Percentiles rank a stretch among this genome's conserved stretches.
Conservation (phyloP, 2,113 vertebrate genomes). For the Isurus oxyrinchus region DNA sequence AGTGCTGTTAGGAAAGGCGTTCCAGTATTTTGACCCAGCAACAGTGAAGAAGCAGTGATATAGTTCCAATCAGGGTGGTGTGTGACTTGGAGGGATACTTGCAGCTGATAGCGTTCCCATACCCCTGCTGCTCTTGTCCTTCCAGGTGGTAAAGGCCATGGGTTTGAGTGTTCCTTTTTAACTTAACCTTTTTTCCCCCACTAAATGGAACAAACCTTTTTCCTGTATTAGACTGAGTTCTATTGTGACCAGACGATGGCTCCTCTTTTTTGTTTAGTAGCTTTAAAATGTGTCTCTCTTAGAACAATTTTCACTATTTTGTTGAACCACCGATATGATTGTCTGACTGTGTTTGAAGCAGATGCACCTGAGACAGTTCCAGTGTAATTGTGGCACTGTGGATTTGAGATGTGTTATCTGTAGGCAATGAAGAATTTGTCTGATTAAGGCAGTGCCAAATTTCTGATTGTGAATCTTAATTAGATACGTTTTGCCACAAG, state of each 20-base stretch:
- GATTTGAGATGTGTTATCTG: neutral
- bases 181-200: neutral
- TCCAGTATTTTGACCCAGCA: too few relatives aligned
- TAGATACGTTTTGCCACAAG: neutral
- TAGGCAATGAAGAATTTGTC: neutral
- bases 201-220: neutral
- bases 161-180: neutral
- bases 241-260: neutral
- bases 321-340: neutral
- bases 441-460: neutral
- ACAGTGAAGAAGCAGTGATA: too few relatives aligned
- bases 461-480: neutral
- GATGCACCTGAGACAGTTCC: neutral
- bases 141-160: too few relatives aligned
- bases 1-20: too few relatives aligned
- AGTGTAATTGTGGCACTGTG: neutral
- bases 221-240: neutral
- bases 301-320: accelerated
- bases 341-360: neutral
- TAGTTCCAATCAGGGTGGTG: too few relatives aligned
- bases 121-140: too few relatives aligned
- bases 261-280: neutral
- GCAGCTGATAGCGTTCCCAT: too few relatives aligned
- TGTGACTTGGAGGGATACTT: too few relatives aligned
- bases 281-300: neutral